Evolutionary conservation across 2,797 vertebrate species (phyloP).

Genomic region (Micropoecilia bifurca): DNA sequence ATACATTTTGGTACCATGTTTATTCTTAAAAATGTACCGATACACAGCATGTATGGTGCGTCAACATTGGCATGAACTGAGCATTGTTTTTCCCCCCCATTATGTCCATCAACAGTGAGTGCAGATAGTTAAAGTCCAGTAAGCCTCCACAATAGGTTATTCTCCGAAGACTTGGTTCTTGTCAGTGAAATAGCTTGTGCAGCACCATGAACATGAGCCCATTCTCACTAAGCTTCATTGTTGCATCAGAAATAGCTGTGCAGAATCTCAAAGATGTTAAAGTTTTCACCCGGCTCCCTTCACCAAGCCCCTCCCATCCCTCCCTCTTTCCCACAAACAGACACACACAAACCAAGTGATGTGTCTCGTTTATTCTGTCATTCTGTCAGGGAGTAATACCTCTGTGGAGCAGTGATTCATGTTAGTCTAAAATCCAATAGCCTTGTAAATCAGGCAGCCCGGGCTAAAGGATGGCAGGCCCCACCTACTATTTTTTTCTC

Average conservation of each 20-base stretch:
- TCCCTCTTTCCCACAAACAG: not conserved
- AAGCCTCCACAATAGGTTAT: conserved; percentile 18
- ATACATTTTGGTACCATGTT: not conserved
- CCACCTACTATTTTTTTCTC: conserved; percentile 32
- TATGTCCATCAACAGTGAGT: conserved; percentile 1
- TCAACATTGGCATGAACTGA: not conserved
- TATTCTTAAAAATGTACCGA: not conserved
- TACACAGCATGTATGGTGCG: not conserved
- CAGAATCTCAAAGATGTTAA: conserved; percentile 45
- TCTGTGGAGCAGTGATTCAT: conserved; percentile 74
- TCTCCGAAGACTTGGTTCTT: conserved; percentile 19
- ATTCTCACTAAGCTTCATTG: conserved; percentile 44
- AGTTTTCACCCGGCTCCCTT: conserved; percentile 34
- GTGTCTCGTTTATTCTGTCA: conserved; percentile 72
- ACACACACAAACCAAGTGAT: conserved; percentile 36
- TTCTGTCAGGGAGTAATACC: conserved; percentile 66
- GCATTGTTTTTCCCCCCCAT: not conserved
- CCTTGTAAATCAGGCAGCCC: conserved; percentile 75
- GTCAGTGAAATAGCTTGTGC: conserved; percentile 31
- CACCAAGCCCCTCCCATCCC: not conserved
- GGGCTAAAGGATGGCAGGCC: conserved; percentile 57
- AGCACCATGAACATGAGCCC: conserved; percentile 25
- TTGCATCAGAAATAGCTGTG: conserved; percentile 47
- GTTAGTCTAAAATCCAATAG: conserved; percentile 77
- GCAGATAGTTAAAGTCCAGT: conserved; percentile 19